Percentiles rank a stretch among this genome's conserved stretches.
These are phyloP conservation scores for Oriolus oriolus DNA, from an alignment of 2,113 vertebrate species.

Conservation along the genomic window DNA sequence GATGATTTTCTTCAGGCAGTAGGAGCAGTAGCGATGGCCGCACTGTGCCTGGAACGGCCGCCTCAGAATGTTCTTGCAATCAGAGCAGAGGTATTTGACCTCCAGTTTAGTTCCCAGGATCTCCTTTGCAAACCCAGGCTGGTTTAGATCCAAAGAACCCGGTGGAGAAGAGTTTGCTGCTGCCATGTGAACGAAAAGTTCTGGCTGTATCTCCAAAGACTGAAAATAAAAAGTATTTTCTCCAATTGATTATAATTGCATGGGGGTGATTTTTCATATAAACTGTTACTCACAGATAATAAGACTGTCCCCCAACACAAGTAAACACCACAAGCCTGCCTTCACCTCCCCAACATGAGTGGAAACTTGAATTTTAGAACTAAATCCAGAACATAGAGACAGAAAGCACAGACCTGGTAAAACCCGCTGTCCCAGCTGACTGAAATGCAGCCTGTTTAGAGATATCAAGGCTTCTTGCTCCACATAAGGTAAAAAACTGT, in stretches of 20 bases:
- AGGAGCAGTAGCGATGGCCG: conserved; percentile 89
- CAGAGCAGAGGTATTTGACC: conserved; percentile 89
- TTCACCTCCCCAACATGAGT: rapidly evolving
- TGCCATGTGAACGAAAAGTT: conserved; percentile 69
- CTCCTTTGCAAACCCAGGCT: conserved; percentile 83
- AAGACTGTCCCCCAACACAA: neutral
- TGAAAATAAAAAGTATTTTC: neutral
- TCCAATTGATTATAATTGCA: neutral
- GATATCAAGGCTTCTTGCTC: neutral
- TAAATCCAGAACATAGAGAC: neutral
- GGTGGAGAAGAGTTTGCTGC: conserved; percentile 84
- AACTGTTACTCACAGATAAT: neutral
- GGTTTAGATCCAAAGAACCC: conserved; percentile 83
- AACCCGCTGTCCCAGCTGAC: rapidly evolving
- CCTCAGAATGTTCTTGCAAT: conserved; percentile 85
- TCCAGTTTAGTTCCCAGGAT: conserved; percentile 87
- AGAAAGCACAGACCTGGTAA: neutral
- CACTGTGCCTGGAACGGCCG: conserved; percentile 91
- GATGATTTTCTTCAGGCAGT: conserved; percentile 84
- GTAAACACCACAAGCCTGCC: neutral
- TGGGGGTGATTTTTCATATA: neutral
- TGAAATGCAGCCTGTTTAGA: neutral
- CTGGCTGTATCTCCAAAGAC: conserved; percentile 13
- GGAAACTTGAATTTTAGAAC: neutral
- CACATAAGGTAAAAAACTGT: neutral